Evolutionary conservation across 2,113 vertebrate genomes (phyloP).

Genomic region (Centropus unirufus): DNA sequence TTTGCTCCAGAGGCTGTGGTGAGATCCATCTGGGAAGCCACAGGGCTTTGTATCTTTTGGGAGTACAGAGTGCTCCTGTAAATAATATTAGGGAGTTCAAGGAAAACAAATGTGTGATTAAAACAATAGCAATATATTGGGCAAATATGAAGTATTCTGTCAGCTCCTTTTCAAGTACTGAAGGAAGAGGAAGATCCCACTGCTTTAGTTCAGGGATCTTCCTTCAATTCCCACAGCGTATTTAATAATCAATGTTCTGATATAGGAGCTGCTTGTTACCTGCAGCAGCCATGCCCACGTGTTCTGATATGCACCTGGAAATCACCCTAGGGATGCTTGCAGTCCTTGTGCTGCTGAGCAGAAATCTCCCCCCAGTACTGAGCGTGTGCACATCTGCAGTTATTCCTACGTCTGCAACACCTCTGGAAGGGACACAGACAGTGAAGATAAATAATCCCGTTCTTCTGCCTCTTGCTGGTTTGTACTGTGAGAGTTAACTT

Average conservation of each 20-base stretch:
- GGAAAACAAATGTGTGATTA: not conserved
- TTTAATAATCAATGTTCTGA: not conserved
- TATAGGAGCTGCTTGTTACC: not conserved
- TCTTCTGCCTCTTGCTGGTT: not conserved
- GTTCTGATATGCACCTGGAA: not conserved
- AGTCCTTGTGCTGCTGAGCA: not conserved
- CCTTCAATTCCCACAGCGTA: not conserved
- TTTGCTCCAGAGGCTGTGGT: not conserved
- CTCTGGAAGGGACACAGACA: not conserved
- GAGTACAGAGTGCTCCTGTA: not conserved
- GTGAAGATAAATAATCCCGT: not conserved
- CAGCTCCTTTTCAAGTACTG: not conserved
- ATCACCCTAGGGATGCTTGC: accelerated
- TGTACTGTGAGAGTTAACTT: not conserved
- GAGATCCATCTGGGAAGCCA: not conserved
- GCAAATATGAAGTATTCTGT: not conserved
- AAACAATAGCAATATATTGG: not conserved
- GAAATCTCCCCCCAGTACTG: accelerated
- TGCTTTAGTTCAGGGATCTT: not conserved
- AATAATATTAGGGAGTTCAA: not conserved
- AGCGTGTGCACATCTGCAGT: accelerated
- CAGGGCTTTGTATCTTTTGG: not conserved
- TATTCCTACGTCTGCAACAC: not conserved
- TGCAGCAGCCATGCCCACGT: not conserved
- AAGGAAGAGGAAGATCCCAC: not conserved